Base-by-base conservation (phyloP, 2,113 vertebrate genomes). In the Zeus faber region DNA sequence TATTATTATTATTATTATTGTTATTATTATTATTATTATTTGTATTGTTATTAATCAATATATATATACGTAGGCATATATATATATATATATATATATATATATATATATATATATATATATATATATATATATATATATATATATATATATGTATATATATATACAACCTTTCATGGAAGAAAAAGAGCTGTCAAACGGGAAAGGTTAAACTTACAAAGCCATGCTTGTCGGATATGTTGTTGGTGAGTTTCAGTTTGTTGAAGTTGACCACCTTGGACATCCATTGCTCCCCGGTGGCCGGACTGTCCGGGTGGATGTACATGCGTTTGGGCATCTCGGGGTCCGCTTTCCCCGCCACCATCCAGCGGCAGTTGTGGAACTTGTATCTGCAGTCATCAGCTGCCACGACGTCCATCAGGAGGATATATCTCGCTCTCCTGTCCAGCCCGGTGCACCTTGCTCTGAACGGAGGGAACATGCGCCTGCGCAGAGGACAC, bases 271-370 rank as follows among this genome's bases (percentile, higher is more conserved):
- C 91, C 22, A 92, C 90, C 84, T 95, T 96, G 58, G 93, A 95
- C 95, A 98, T 98, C 96, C 96, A 98, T 71, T 98, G 95, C 37
- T 96, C 93, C 14, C 96, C 96, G 0, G 93, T 92, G 49, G 95
- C 93, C 1, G 96, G 96, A 59, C 95, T 97, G 88, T 98, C 96
- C 3, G 96, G 96, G 77, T 98, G 96, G 77, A 98, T 93, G 62
- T 97, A 98, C 94, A 98, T 95, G 81, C 95, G 86, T 67, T 91
- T 95, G 72, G 95, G 95, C 93, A 97, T 92, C 88, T 98, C 96
- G 5, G 96, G 96, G 73, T 98, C 96, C 43, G 96, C 94, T 79
- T 97, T 98, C 24, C 96, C 96, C 3, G 95, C 95, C 78, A 98
- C 93, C 88, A 93, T 92, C 95, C 96, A 98, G 72, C 91, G 91